Evolutionary conservation across 2,113 vertebrate species (phyloP).

Genomic region (Gopherus evgoodei): DNA sequence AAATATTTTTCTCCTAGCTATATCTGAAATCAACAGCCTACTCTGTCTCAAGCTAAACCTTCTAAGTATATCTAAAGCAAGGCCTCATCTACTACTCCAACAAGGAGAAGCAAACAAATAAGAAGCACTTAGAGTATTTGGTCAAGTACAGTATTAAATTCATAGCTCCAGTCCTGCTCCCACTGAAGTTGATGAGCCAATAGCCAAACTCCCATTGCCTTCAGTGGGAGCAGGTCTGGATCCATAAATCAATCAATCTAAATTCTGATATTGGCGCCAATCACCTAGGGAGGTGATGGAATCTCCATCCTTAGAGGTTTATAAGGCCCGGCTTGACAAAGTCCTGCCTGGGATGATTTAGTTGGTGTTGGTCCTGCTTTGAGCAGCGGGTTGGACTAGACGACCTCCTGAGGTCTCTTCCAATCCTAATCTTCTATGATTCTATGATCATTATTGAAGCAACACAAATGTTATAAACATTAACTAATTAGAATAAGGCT

Average conservation of each 20-base stretch:
- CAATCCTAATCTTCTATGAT: too few species aligned
- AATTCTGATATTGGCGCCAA: rapidly evolving
- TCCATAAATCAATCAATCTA: not conserved
- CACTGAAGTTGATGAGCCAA: not conserved
- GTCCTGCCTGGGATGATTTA: too few species aligned
- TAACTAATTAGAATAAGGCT: not conserved
- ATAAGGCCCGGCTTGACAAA: too few species aligned
- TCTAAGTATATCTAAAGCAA: not conserved
- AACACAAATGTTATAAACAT: not conserved
- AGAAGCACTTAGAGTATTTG: not conserved
- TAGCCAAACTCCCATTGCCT: not conserved
- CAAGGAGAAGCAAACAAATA: not conserved
- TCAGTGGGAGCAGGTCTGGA: not conserved
- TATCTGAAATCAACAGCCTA: not conserved
- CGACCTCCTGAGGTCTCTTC: too few species aligned
- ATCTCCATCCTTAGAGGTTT: too few species aligned
- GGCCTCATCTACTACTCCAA: not conserved
- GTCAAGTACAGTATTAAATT: not conserved
- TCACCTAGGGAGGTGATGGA: not conserved
- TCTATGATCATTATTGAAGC: not conserved
- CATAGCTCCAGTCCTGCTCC: not conserved
- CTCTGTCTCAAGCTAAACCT: not conserved
- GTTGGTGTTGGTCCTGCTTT: too few species aligned
- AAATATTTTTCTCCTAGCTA: not conserved
- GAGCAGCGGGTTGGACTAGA: too few species aligned